These are phyloP conservation scores for Melolontha melolontha DNA, from an alignment of 2,888 invertebrate species.

Conservation along the genomic window DNA sequence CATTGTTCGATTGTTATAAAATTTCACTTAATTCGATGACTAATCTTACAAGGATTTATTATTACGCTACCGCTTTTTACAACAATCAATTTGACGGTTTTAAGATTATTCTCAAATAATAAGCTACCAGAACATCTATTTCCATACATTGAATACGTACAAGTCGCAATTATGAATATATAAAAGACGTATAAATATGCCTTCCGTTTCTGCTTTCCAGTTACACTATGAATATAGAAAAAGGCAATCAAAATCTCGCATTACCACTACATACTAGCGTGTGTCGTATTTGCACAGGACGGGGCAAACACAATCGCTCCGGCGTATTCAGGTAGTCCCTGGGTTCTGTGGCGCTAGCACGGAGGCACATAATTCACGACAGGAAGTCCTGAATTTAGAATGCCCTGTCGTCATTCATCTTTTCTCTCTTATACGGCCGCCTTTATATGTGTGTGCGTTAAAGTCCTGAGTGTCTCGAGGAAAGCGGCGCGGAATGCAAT, in stretches of 20 bases:
- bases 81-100: too few species aligned
- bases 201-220: too few species aligned
- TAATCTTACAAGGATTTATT: too few species aligned
- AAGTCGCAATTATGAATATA: too few species aligned
- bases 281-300: slow-evolving; percentile 38
- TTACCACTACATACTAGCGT: slow-evolving; percentile 22
- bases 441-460: slow-evolving; percentile 27
- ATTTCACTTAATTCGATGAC: too few species aligned
- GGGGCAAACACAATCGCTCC: slow-evolving; percentile 29
- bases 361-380: slow-evolving; percentile 50
- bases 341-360: slow-evolving; percentile 32
- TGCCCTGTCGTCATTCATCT: slow-evolving; percentile 51
- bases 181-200: too few species aligned
- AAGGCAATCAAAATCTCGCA: slow-evolving; percentile 27
- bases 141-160: too few species aligned
- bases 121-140: too few species aligned
- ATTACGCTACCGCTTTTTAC: too few species aligned
- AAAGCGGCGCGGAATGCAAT: slow-evolving; percentile 47
- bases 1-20: too few species aligned
- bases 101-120: too few species aligned
- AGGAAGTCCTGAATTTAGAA: slow-evolving; percentile 49
- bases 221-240: slow-evolving; percentile 13
- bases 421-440: slow-evolving; percentile 44
- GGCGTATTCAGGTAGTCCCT: slow-evolving; percentile 19
- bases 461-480: slow-evolving; percentile 38